Conservation (phyloP, 53 echinoderm and acorn worm species). For the Glandiceps talaboti region DNA sequence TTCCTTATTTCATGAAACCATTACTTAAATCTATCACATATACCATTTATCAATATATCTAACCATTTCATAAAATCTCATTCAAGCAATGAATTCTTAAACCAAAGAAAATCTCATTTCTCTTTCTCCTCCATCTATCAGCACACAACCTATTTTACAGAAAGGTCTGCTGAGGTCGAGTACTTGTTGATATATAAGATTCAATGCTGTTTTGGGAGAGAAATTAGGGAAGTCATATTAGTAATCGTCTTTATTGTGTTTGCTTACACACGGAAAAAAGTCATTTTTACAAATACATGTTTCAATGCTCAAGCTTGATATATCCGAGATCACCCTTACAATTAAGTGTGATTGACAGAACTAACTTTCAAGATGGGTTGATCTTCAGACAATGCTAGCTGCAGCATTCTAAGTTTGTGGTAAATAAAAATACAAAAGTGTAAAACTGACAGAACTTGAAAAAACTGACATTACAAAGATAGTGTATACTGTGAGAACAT, state of each 20-base stretch:
- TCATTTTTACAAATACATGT: neutral
- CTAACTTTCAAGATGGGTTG: neutral
- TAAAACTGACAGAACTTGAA: no score
- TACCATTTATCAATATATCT: no score
- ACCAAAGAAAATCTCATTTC: slow-evolving; percentile 3
- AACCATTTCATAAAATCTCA: no score
- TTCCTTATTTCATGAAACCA: no score
- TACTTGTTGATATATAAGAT: neutral
- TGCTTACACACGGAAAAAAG: neutral
- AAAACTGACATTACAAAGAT: no score
- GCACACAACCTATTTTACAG: neutral
- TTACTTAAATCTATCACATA: no score
- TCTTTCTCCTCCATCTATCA: neutral
- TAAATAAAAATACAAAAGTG: no score
- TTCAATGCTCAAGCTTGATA: neutral
- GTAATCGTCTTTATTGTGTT: neutral
- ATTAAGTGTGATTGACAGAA: neutral
- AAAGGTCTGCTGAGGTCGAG: neutral
- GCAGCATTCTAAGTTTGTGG: no score
- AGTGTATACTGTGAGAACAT: no score
- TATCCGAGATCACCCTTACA: neutral
- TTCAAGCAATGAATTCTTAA: neutral
- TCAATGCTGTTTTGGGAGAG: neutral
- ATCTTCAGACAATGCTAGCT: neutral
- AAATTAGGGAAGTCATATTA: neutral